Conservation (phyloP, 1,140 invertebrate genomes). For the Drosophila sp. region DNA sequence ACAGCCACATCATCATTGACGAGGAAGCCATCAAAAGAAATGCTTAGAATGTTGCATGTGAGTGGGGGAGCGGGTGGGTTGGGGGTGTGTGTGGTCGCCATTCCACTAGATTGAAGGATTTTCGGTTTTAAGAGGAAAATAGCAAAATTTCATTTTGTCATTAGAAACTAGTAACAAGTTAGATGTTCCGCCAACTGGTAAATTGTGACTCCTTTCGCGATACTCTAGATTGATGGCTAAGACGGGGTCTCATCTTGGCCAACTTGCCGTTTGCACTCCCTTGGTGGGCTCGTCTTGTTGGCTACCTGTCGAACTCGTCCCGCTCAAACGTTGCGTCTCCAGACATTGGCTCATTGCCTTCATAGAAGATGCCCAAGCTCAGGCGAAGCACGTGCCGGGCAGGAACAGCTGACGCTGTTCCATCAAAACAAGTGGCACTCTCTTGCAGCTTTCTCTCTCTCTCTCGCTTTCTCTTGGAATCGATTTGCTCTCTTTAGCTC, state of each 20-base stretch:
- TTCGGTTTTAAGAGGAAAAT: slow-evolving; percentile 4
- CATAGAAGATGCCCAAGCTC: slow-evolving; percentile 2
- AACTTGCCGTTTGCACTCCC: slow-evolving; percentile 16
- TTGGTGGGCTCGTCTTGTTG: slow-evolving; percentile 30
- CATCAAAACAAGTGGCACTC: slow-evolving; percentile 11
- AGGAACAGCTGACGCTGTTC: slow-evolving; percentile 12
- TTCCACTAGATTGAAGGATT: slow-evolving; percentile 1
- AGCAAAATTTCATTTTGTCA: slow-evolving; percentile 73
- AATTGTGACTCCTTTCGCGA: too few relatives aligned
- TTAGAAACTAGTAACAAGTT: slow-evolving; percentile 70
- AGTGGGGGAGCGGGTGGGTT: neutral
- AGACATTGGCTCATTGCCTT: slow-evolving; percentile 33
- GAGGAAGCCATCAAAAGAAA: slow-evolving; percentile 68
- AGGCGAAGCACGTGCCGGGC: slow-evolving; percentile 45
- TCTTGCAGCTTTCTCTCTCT: neutral
- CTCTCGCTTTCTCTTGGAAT: neutral
- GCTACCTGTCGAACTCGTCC: slow-evolving; percentile 20
- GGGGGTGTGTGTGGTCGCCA: neutral
- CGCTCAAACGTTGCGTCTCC: slow-evolving; percentile 50
- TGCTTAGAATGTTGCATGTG: slow-evolving; percentile 71
- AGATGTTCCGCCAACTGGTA: too few relatives aligned
- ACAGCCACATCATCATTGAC: slow-evolving; percentile 67
- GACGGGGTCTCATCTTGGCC: slow-evolving; percentile 11
- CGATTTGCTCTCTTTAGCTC: neutral
- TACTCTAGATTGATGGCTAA: too few relatives aligned